A percentile compares a stretch with the other conserved stretches of the same genome.
Conservation (phyloP, 2,888 invertebrate species). For the Zonitis immaculata region DNA sequence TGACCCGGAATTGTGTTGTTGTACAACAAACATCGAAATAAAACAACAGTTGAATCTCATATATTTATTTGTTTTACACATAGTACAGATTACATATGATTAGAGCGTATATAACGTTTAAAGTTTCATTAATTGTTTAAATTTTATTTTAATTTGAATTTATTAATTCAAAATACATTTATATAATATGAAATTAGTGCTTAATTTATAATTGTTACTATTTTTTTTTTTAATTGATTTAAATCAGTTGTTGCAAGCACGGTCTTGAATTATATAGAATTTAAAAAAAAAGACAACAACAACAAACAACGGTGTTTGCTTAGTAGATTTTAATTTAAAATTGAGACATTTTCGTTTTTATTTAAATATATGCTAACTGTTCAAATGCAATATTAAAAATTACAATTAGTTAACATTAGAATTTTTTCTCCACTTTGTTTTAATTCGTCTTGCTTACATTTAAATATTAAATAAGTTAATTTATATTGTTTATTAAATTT, state of each 20-base stretch:
- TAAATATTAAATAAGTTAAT: background rate
- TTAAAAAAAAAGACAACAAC: too few relatives aligned
- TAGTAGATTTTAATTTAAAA: background rate
- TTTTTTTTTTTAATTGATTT: too few relatives aligned
- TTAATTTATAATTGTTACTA: conserved; percentile 5
- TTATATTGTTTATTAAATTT: background rate
- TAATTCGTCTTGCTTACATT: background rate
- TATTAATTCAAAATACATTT: conserved; percentile 16
- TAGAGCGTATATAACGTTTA: conserved; percentile 19
- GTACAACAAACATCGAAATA: background rate
- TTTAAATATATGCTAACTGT: conserved; percentile 19
- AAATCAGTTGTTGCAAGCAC: conserved; percentile 18
- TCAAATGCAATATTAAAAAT: conserved; percentile 29
- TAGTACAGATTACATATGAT: conserved; percentile 23
- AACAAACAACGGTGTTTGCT: conserved; percentile 12
- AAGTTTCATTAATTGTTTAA: conserved; percentile 1
- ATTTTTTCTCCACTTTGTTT: too few relatives aligned
- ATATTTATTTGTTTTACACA: conserved; percentile 22
- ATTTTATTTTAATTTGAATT: conserved; percentile 15
- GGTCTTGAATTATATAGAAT: conserved; percentile 8
- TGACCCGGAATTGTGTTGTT: too few relatives aligned
- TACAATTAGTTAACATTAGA: conserved; percentile 28
- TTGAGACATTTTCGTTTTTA: conserved; percentile 11
- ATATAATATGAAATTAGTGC: conserved; percentile 15
- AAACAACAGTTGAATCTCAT: conserved; percentile 5